Evolutionary conservation across 2,888 invertebrate genomes (phyloP), one percentile per base, ranked within the genome.

Genomic region (Acanthopleura granulata): DNA sequence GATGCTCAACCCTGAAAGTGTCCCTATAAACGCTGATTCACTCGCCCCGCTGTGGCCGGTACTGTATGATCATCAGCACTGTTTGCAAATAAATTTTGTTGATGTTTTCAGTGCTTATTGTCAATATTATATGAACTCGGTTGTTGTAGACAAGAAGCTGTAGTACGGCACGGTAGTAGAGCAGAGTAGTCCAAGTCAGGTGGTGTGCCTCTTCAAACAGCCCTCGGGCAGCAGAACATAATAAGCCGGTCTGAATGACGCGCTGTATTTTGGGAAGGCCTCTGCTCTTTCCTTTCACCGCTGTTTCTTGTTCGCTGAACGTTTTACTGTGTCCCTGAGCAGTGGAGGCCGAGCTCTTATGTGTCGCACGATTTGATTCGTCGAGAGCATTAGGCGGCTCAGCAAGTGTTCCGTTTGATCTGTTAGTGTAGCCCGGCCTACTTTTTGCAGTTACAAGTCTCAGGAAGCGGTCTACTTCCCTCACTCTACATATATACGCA

Each of bases 191-290:
- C 22, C 18, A 57, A 57, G 22, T 66, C 66, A 66, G 66, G 49
- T 40, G 71, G 74, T 40, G 40, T 40, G 40, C 40, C 40, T 9
- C 40, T 40, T 40, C 75, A 79, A 74, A 75, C 75, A 74, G 79
- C 81, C 80, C 76, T 75, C 75, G 78, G 81, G 81, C 81, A 80
- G 77, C 73, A 72, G 74, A 72, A 74, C 76, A 77, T 66, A 66
- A 66, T 66, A 66, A 66, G 66, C 66, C 29, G 16, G 27, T 22
- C 25, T 18, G 29, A 27, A 25, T 27, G 66, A 27, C 66, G 66
- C 66, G 29, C 27, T 66, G 29, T 27, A 66, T 66, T 22, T 66
- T 66, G 66, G 66, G 66, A 66, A 27, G 66, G 29, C 27, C 22
- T 15, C 66, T 25, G 16, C 27, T 16, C 66, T 66, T 6, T 66